phyloP scores from a whole-genome alignment of 2,888 invertebrate species.

The Cephus pygmeus region DNA sequence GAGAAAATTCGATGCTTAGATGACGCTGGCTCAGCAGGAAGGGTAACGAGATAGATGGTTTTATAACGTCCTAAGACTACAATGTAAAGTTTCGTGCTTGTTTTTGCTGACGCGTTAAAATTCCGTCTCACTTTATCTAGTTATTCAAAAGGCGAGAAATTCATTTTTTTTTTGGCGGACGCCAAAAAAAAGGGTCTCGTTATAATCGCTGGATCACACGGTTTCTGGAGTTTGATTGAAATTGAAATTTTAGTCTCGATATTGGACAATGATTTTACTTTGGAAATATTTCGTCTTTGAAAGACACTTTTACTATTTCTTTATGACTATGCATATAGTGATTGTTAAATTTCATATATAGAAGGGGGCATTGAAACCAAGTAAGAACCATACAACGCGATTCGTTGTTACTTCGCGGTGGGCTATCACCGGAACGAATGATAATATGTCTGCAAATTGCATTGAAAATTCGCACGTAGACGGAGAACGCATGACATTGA shows the following conservation, averaged over 20 bases:
- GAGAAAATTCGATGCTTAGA: conserved; percentile 21
- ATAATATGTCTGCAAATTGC: not conserved
- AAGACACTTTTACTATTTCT: not conserved
- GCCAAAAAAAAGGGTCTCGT: not conserved
- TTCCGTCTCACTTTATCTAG: not conserved
- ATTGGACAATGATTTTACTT: not conserved
- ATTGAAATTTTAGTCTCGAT: not conserved
- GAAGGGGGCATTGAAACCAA: not conserved
- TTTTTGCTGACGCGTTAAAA: conserved; percentile 9
- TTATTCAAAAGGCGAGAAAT: not conserved
- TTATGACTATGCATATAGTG: not conserved
- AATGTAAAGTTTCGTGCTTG: conserved; percentile 14
- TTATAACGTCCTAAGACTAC: not conserved
- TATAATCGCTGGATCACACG: not conserved
- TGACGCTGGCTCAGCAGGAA: conserved; percentile 25
- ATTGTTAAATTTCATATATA: not conserved
- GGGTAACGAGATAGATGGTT: conserved; percentile 7
- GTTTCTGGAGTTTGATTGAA: not conserved
- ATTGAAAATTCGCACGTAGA: not conserved
- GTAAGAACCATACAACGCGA: not conserved
- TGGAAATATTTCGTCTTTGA: not conserved
- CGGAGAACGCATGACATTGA: not conserved
- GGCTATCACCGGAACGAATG: not conserved
- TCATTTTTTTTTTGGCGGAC: not conserved
- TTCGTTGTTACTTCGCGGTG: not conserved